Evolutionary conservation across 2,888 invertebrate genomes (phyloP), one percentile per base, ranked within the genome.

Genomic region (Drosophila paracracens): DNA sequence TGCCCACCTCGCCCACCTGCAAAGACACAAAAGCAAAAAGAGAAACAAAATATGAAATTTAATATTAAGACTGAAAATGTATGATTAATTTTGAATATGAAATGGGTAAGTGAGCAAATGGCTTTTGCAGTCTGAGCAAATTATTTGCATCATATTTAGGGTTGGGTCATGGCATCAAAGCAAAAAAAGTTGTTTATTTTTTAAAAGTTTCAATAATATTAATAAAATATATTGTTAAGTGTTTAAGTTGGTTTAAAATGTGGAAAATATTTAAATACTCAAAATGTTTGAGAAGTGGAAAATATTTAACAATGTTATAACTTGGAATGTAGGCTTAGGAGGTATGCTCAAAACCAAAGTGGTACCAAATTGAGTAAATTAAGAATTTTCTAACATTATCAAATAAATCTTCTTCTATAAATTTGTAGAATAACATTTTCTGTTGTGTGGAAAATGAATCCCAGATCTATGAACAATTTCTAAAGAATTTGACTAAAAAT

Each of bases 1-100:
- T 89, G 70, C 91, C 91, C 73, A 92, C 92, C 81, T 93, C 93
- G 69, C 93, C 93, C 72, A 93, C 91, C 93, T 93, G 90, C 11
- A 88, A 90, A 13, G 31, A 61, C 0, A 65, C 18, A 46, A 36
- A 58, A 52, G 48, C 46, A 10, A 0, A 51, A 31, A 43, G 13
- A 35, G 5, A 21, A 36, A 61, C 31, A 27, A 38, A 21, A 57
- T 21, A 29, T 5, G 5, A 21, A 2, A 40, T 25, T 31, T 5
- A 13, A 21, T 21, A n/a, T 38, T 38, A 1, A 10, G 6, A 16
- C 4, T 27, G 8, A 40, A 5, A 43, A 46, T 5, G 7, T 38
- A 68, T 61, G 50, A 52, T 40, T 36, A 35, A 52, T 60, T 60
- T 25, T 31, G 16, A 27, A 35, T 35, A 29, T 56, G 10, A 29